Percentiles rank a stretch among this genome's conserved stretches.
These are phyloP conservation scores for Amphiprion percula DNA, from an alignment of 2,113 vertebrate genomes.

Conservation along the genomic window DNA sequence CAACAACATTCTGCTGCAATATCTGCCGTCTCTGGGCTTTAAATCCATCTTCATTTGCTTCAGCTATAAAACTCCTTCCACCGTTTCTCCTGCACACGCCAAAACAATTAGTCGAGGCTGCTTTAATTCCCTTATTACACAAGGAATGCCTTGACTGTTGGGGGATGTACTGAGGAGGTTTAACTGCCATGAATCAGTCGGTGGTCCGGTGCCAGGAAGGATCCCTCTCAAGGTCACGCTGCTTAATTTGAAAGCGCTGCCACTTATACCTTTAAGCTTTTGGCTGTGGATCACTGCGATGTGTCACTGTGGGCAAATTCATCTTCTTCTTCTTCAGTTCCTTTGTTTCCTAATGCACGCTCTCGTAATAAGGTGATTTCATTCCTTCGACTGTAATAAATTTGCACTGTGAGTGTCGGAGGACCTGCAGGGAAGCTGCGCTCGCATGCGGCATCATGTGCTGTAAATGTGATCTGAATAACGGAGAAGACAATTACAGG, in stretches of 20 bases:
- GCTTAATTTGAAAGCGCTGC: slow-evolving; percentile 20
- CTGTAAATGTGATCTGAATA: slow-evolving; percentile 15
- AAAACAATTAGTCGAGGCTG: slow-evolving; percentile 1
- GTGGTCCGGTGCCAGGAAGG: slow-evolving; percentile 5
- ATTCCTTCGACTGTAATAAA: slow-evolving; percentile 37
- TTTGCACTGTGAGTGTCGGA: slow-evolving; percentile 14
- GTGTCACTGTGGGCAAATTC: accelerated
- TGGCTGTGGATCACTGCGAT: slow-evolving; percentile 11
- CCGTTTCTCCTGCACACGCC: slow-evolving; percentile 4
- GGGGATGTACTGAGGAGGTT: not conserved
- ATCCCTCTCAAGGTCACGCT: slow-evolving; percentile 31
- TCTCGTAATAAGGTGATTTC: slow-evolving; percentile 28
- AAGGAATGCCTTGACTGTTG: slow-evolving; percentile 1
- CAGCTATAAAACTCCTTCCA: not conserved
- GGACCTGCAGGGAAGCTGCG: slow-evolving; percentile 32
- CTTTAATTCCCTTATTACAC: slow-evolving; percentile 14
- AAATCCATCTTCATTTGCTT: slow-evolving; percentile 34
- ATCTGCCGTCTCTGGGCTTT: not conserved
- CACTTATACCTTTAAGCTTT: slow-evolving; percentile 9
- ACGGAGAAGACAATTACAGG: slow-evolving; percentile 15
- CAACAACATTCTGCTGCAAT: not conserved
- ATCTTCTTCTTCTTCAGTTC: not conserved
- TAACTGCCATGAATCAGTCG: slow-evolving; percentile 25
- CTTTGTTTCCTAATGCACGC: slow-evolving; percentile 13
- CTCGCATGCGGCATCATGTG: not conserved